These are phyloP conservation scores for Elgaria multicarinata DNA, from an alignment of 2,113 vertebrate species.

Conservation along the genomic window DNA sequence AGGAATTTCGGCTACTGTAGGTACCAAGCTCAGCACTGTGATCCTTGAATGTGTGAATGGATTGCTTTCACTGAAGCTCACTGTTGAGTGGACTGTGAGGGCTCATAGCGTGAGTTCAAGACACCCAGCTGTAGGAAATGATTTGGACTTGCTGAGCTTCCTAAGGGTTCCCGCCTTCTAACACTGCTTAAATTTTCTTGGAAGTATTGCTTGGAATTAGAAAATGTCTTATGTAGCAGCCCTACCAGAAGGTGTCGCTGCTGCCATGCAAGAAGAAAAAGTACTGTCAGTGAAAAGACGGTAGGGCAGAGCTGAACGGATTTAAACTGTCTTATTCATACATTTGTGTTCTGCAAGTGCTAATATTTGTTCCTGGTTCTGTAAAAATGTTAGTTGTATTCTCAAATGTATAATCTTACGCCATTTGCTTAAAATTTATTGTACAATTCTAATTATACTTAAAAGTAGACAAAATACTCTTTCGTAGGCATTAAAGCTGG, in stretches of 20 bases:
- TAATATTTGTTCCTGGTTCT: conserved; percentile 17
- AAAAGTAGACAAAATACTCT: fast-evolving
- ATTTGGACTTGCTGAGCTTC: neutral
- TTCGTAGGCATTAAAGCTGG: neutral
- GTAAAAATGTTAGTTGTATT: conserved; percentile 4
- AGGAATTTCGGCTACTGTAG: neutral
- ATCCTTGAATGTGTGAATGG: too few relatives aligned
- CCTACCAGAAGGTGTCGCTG: conserved; percentile 76
- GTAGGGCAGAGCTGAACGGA: neutral
- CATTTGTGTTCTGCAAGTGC: conserved; percentile 4
- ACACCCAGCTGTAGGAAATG: neutral
- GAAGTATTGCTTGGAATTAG: neutral
- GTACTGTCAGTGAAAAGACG: neutral
- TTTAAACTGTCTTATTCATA: neutral
- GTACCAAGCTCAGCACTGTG: neutral
- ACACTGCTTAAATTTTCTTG: neutral
- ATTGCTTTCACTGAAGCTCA: neutral
- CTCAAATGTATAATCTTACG: neutral
- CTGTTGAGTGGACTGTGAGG: neutral
- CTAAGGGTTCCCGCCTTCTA: neutral
- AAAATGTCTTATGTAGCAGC: neutral
- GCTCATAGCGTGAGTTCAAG: neutral
- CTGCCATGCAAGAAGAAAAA: conserved; percentile 46
- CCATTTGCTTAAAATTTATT: neutral
- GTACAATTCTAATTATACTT: too few relatives aligned